These are phyloP conservation scores for Trematomus loennbergii DNA, from an alignment of 2,113 vertebrate species.

Conservation along the genomic window DNA sequence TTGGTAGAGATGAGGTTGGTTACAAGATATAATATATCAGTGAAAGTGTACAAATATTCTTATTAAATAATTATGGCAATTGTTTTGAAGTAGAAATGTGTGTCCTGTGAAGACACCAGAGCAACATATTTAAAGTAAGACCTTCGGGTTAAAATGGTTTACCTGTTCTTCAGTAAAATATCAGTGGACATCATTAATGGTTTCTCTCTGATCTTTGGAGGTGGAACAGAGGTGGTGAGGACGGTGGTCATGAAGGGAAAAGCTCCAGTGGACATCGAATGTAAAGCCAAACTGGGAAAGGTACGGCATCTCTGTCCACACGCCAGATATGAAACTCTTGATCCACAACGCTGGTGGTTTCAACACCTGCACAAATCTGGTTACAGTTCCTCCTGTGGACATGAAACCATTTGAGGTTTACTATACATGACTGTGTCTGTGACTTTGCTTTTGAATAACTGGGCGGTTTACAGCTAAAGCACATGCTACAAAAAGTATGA, in stretches of 20 bases:
- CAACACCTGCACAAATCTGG: slow-evolving; percentile 6
- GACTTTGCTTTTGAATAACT: no score
- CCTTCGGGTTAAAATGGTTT: neutral
- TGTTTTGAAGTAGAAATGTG: no score
- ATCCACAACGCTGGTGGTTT: slow-evolving; percentile 13
- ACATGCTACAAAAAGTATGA: no score
- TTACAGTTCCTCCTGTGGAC: neutral
- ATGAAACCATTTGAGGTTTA: neutral
- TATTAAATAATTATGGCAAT: no score
- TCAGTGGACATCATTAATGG: neutral
- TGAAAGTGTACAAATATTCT: no score
- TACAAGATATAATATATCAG: no score
- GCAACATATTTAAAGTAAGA: no score
- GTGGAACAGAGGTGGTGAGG: slow-evolving; percentile 84
- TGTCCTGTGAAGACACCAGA: no score
- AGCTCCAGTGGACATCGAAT: slow-evolving; percentile 90
- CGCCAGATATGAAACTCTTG: neutral
- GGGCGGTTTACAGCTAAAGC: no score
- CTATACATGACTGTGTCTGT: neutral
- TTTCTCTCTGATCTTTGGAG: slow-evolving; percentile 23
- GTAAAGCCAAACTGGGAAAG: slow-evolving; percentile 88
- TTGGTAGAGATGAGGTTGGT: no score
- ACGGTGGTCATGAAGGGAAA: slow-evolving; percentile 90
- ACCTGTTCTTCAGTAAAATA: neutral
- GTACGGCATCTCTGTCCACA: slow-evolving; percentile 62